phyloP scores from a whole-genome alignment of 2,113 vertebrate species.

The Syngnathus scovelli region DNA sequence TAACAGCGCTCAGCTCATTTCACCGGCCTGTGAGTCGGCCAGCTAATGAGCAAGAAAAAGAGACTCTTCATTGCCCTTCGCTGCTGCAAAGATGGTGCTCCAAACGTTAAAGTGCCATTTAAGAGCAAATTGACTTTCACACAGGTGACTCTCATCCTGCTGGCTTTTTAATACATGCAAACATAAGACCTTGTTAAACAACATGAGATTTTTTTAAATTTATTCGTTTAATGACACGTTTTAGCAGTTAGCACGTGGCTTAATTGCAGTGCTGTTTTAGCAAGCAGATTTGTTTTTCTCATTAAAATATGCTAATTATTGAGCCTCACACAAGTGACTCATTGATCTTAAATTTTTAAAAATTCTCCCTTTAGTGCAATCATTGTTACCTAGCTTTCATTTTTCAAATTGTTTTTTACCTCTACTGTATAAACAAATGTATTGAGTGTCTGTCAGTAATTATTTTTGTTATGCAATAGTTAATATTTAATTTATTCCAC shows the following conservation, averaged over 20 bases:
- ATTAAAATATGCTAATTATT: no score
- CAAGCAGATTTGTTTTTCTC: background rate
- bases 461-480: background rate
- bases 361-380: no score
- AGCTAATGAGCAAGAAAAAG: slow-evolving; percentile 35
- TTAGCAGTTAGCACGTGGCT: no score
- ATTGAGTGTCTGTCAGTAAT: background rate
- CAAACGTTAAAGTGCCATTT: slow-evolving; percentile 20
- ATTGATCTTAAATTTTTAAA: no score
- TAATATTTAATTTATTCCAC: background rate
- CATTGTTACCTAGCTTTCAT: no score
- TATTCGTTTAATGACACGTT: background rate
- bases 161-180: background rate
- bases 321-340: background rate
- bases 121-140: slow-evolving; percentile 19
- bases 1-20: slow-evolving; percentile 56
- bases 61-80: slow-evolving; percentile 22
- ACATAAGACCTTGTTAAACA: background rate
- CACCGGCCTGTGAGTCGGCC: slow-evolving; percentile 46
- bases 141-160: slow-evolving; percentile 10
- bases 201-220: background rate
- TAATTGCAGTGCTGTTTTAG: no score
- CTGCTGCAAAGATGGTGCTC: slow-evolving; percentile 18
- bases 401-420: no score
- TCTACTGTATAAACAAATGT: background rate